A percentile compares a stretch with the other conserved stretches of the same genome.
phyloP scores from a whole-genome alignment of 2,113 vertebrate genomes.

The Raja brachyura region DNA sequence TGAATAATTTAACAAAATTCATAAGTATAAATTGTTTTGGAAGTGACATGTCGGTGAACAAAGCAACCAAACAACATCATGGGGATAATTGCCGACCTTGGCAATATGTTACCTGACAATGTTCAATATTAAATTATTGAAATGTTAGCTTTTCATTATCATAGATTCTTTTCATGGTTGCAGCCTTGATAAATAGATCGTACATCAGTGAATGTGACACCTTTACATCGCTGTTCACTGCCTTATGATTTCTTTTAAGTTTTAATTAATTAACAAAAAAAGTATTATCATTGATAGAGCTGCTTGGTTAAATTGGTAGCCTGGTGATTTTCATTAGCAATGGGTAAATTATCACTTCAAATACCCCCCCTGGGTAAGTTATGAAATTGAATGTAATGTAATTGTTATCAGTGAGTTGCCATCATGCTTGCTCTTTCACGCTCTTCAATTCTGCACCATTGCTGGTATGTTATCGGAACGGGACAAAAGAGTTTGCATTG shows the following conservation, averaged over 20 bases:
- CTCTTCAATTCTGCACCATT: too few species aligned
- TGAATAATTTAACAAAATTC: conserved; percentile 18
- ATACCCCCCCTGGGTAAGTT: neutral
- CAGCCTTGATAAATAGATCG: neutral
- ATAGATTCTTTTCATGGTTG: neutral
- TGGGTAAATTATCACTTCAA: neutral
- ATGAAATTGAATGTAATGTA: conserved; percentile 6
- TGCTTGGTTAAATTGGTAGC: neutral
- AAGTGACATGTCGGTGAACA: neutral
- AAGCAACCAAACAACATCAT: neutral
- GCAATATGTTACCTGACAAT: neutral
- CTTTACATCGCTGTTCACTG: neutral
- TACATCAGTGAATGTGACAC: neutral
- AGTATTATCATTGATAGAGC: neutral
- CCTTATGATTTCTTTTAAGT: neutral
- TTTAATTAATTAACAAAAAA: conserved; percentile 13
- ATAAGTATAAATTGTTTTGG: neutral
- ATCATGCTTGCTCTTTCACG: too few species aligned
- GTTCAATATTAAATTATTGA: conserved; percentile 9
- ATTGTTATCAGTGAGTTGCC: neutral
- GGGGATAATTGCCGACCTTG: neutral
- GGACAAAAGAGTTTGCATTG: too few species aligned
- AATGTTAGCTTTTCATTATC: conserved; percentile 8
- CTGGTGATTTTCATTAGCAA: neutral
- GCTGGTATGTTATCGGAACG: too few species aligned